A percentile compares a stretch with the other conserved stretches of the same genome.
phyloP scores from a whole-genome alignment of 2,113 vertebrate species.

The Saccopteryx leptura region DNA sequence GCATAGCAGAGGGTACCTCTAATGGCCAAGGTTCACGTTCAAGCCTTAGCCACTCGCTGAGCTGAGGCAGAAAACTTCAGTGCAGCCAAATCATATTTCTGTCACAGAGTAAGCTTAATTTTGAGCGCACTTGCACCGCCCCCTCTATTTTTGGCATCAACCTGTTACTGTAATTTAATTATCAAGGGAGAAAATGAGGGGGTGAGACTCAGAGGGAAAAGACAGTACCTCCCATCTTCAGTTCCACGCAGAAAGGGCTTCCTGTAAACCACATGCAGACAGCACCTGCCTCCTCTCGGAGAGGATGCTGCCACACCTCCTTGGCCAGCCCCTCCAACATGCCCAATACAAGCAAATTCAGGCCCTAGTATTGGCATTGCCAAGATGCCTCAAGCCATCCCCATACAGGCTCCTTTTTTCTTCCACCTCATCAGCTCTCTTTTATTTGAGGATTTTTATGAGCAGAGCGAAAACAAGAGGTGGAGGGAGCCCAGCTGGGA shows the following conservation, averaged over 20 bases:
- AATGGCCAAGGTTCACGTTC: fast-evolving
- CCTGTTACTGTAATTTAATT: slow-evolving; percentile 71
- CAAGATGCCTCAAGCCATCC: fast-evolving
- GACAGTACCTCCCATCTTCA: not conserved
- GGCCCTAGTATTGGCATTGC: not conserved
- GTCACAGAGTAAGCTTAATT: slow-evolving; percentile 43
- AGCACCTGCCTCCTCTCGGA: not conserved
- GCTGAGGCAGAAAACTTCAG: not conserved
- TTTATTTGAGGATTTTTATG: not conserved
- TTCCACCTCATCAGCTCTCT: not conserved
- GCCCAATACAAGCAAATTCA: too few relatives aligned
- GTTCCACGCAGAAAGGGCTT: not conserved
- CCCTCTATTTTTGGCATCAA: slow-evolving; percentile 52
- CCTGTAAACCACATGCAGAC: not conserved
- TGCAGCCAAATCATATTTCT: slow-evolving; percentile 21
- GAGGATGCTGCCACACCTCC: fast-evolving
- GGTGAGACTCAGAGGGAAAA: slow-evolving; percentile 11
- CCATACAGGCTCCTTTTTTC: not conserved
- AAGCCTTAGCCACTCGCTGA: fast-evolving
- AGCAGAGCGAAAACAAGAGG: not conserved
- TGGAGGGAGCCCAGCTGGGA: not conserved
- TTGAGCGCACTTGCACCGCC: not conserved
- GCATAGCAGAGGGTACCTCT: not conserved
- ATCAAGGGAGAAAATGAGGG: slow-evolving; percentile 53
- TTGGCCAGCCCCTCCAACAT: fast-evolving